Evolutionary conservation across 2,888 invertebrate species (phyloP), one percentile per base, ranked within the genome.

Genomic region (Dascillus cervinus): DNA sequence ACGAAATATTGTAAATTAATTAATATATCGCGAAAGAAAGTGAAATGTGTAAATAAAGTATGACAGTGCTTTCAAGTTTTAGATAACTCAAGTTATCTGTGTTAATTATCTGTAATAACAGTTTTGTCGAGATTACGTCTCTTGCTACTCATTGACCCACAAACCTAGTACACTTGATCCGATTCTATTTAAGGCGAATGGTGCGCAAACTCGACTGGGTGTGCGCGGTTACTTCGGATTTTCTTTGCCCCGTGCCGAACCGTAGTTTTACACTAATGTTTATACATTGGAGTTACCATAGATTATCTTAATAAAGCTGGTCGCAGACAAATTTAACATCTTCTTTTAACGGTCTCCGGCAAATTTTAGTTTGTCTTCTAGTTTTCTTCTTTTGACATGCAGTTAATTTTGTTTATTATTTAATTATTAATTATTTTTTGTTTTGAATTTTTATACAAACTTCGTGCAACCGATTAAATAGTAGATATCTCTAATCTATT

Each of bases 161-260:
- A 49, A 49, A 47, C 52, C 50, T 33, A 49, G 37, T 52, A 47
- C 50, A 52, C 52, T 52, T 50, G 51, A 39, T 43, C 49, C 29
- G 37, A 43, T 39, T 44, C 13, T 8, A 17, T 17, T 6, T 10
- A 9, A 4, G 22, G 9, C 6, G 6, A 22, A n/a, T 22, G 4
- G 11, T 34, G 26, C 33, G 33, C 33, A 29, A 17, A 17, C 4
- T 3, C 10, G 13, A 11, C 12, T 13, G n/a, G 4, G 9, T 23
- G 23, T n/a, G 8, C 9, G 9, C 11, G 23, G 3, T 8, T 11
- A 23, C 9, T 8, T 11, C 3, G 4, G 6, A 22, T 9, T 22
- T 22, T 9, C 9, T 10, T 22, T 22, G 9, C 22, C 5, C 10
- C n/a, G n/a, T n/a, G n/a, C n/a, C n/a, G n/a, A n/a, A n/a, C n/a